Conservation (phyloP, 2,888 invertebrate genomes). For the Parnassius mnemosyne region DNA sequence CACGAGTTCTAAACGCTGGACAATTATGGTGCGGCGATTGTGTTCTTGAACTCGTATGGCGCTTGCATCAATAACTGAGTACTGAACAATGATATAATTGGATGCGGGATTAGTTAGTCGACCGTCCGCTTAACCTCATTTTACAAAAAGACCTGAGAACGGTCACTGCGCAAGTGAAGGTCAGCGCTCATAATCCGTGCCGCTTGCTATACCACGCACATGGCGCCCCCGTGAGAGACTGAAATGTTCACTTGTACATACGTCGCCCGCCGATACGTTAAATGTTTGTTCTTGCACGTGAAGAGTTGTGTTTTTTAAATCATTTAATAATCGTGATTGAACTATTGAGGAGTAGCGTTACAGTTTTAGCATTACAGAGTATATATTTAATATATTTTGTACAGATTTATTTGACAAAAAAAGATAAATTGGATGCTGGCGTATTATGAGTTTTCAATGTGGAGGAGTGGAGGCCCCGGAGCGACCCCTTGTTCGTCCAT, state of each 20-base stretch:
- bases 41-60: no score
- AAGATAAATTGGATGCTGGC: conserved; percentile 81
- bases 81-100: no score
- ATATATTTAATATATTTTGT: conserved; percentile 82
- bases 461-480: conserved; percentile 70
- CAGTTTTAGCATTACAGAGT: conserved; percentile 81
- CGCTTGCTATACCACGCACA: conserved; percentile 49
- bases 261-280: conserved; percentile 65
- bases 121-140: no score
- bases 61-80: no score
- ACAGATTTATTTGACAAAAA: conserved; percentile 80
- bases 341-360: conserved; percentile 79
- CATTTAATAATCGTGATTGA: conserved; percentile 79
- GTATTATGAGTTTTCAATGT: conserved; percentile 78
- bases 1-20: no score
- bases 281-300: conserved; percentile 77
- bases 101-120: no score
- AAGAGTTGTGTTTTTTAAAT: conserved; percentile 79
- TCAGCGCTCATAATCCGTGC: no score
- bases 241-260: conserved; percentile 64
- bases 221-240: conserved; percentile 55
- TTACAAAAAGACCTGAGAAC: no score
- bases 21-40: conserved; percentile 43
- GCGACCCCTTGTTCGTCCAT: conserved; percentile 64
- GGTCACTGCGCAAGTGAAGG: no score